phyloP scores from a whole-genome alignment of 2,113 vertebrate genomes.

The Paralichthys olivaceus region DNA sequence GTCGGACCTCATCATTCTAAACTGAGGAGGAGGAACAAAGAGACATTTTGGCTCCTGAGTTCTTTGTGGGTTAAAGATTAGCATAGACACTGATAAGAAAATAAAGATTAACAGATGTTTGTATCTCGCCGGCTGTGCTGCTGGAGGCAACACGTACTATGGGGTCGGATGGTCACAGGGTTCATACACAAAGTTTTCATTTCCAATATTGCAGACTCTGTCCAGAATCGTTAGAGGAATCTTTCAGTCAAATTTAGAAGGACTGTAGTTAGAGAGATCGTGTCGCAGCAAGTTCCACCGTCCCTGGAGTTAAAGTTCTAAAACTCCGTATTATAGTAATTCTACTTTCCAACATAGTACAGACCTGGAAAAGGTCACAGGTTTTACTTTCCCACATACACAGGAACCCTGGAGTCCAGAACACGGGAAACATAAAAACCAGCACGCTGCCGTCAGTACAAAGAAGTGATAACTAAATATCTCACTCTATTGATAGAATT shows the following conservation, averaged over 20 bases:
- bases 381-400: not conserved
- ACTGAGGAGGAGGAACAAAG: slow-evolving; percentile 5
- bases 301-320: not conserved
- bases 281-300: not conserved
- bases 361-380: not conserved
- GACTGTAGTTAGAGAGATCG: too few species aligned
- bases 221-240: too few species aligned
- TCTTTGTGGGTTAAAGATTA: slow-evolving; percentile 87
- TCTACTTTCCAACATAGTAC: not conserved
- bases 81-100: slow-evolving; percentile 70
- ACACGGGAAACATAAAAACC: not conserved
- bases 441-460: slow-evolving; percentile 45
- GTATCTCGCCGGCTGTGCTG: slow-evolving; percentile 30
- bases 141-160: too few species aligned
- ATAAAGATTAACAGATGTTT: slow-evolving; percentile 62
- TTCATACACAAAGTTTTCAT: slow-evolving; percentile 24
- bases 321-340: not conserved
- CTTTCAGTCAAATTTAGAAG: too few species aligned
- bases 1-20: slow-evolving; percentile 5
- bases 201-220: too few species aligned
- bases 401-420: slow-evolving; percentile 28
- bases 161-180: slow-evolving; percentile 11
- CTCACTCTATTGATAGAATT: slow-evolving; percentile 78
- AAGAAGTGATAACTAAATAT: slow-evolving; percentile 78
- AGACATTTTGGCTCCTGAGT: slow-evolving; percentile 89